Conservation (phyloP, 2,888 invertebrate genomes). For the Holacanthella duospinosa region DNA sequence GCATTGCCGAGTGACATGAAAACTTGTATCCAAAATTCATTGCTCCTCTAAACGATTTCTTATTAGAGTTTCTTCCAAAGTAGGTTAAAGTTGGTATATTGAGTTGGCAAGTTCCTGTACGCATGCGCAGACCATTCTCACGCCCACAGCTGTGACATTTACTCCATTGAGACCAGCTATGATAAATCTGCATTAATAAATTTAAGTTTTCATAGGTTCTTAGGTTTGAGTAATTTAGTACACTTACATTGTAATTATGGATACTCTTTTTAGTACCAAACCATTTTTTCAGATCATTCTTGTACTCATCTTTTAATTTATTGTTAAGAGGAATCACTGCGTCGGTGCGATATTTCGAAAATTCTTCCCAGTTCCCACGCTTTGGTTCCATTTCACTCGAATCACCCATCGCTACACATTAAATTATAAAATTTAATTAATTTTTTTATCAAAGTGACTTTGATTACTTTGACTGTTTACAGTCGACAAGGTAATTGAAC, state of each 20-base stretch:
- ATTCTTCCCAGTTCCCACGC: background rate
- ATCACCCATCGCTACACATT: background rate
- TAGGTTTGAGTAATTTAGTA: background rate
- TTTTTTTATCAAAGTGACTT: background rate
- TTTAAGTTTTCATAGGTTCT: background rate
- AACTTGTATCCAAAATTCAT: constrained; percentile 3
- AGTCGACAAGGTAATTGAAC: constrained; percentile 4
- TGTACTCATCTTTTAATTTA: background rate
- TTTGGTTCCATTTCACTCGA: background rate
- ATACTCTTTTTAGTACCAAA: background rate
- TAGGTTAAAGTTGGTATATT: constrained; percentile 5
- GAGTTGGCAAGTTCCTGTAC: background rate
- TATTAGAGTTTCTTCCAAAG: too few species aligned
- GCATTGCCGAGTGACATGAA: background rate
- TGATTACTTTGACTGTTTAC: background rate
- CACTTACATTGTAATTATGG: background rate
- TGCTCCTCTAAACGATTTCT: background rate
- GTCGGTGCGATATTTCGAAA: background rate
- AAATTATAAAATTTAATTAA: background rate
- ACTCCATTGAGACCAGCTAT: constrained; percentile 2
- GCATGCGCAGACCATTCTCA: background rate
- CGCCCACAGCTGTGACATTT: constrained; percentile 3
- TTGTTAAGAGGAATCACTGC: background rate
- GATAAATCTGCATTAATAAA: background rate
- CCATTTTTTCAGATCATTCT: background rate